Evolutionary conservation across 2,113 vertebrate genomes (phyloP).

Genomic region (Ctenodactylus gundi): DNA sequence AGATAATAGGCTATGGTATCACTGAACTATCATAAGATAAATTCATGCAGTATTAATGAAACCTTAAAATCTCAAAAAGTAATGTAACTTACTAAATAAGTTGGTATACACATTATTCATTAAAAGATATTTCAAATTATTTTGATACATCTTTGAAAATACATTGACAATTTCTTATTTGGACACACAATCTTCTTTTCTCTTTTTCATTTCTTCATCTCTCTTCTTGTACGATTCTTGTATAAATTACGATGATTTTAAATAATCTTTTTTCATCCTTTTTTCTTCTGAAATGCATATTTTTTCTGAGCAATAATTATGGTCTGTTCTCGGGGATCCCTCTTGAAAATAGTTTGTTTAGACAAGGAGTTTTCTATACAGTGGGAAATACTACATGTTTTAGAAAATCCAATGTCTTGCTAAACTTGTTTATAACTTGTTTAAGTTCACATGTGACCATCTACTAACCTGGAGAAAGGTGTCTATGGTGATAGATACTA

Average conservation of each 20-base stretch:
- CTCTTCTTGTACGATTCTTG: neutral
- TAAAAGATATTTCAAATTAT: neutral
- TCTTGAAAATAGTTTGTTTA: neutral
- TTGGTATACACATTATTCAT: neutral
- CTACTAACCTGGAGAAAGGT: neutral
- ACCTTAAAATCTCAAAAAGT: constrained; percentile 26
- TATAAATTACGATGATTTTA: too few species aligned
- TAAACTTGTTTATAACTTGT: neutral
- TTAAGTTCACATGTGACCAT: neutral
- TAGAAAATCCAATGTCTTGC: neutral
- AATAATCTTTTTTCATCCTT: neutral
- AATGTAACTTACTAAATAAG: neutral
- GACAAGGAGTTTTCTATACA: neutral
- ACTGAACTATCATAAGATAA: neutral
- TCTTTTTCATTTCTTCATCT: neutral
- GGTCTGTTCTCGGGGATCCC: neutral
- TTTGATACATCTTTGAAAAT: neutral
- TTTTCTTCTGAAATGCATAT: neutral
- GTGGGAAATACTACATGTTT: neutral
- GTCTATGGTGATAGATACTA: neutral
- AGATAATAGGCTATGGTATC: neutral
- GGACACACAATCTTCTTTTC: neutral
- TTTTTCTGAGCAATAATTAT: neutral
- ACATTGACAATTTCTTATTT: neutral
- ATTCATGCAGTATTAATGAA: constrained; percentile 33